Evolutionary conservation across 2,113 vertebrate species (phyloP).

Genomic region (Platysternon megacephalum): DNA sequence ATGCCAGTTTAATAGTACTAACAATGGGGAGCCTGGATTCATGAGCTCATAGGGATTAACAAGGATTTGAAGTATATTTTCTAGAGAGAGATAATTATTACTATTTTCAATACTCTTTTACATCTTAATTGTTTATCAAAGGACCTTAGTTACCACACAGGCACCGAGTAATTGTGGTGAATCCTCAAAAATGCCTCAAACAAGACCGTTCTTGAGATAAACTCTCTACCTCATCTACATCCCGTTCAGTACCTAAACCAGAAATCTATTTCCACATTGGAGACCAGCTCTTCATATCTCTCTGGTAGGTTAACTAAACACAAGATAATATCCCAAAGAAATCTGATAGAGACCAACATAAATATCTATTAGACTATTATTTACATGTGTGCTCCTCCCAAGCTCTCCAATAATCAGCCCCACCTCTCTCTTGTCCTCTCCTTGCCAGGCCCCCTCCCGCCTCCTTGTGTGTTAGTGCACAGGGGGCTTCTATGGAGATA

Average conservation of each 20-base stretch:
- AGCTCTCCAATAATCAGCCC: background rate
- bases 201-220: background rate
- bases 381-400: background rate
- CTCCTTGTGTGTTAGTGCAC: background rate
- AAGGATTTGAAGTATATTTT: slow-evolving; percentile 32
- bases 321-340: background rate
- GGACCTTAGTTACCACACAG: background rate
- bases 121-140: slow-evolving; percentile 10
- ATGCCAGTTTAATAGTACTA: slow-evolving; percentile 31
- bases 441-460: background rate
- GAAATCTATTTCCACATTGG: background rate
- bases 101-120: background rate
- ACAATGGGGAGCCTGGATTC: background rate
- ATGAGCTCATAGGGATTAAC: background rate
- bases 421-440: background rate
- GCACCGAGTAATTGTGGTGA: background rate
- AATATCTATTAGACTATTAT: background rate
- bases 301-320: background rate
- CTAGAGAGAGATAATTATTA: slow-evolving; percentile 25
- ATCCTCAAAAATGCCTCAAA: background rate
- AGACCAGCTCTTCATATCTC: background rate
- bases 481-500: background rate
- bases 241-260: background rate
- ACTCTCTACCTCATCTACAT: background rate
- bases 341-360: background rate